A percentile compares a stretch with the other conserved stretches of the same genome.
Conservation (phyloP, 2,113 vertebrate species). For the Electrona antarctica region DNA sequence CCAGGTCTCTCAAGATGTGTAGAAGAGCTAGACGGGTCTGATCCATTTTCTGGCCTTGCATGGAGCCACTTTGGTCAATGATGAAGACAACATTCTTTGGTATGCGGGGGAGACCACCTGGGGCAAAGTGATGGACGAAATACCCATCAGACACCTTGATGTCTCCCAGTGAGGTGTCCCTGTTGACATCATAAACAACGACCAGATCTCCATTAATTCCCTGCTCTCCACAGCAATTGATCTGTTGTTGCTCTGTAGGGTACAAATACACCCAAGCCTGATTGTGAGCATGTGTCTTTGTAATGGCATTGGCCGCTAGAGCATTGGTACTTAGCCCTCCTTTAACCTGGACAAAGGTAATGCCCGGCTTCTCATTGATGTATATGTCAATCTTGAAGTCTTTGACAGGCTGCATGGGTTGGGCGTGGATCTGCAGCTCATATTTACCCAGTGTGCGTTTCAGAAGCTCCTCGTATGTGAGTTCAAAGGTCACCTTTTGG, state of each 20-base stretch:
- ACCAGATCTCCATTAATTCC: constrained; percentile 87
- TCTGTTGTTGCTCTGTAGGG: constrained; percentile 87
- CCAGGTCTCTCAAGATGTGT: constrained; percentile 87
- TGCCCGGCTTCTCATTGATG: constrained; percentile 50
- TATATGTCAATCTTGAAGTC: constrained; percentile 86
- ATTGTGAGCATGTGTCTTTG: constrained; percentile 77
- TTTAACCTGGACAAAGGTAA: constrained; percentile 82
- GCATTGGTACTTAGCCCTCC: constrained; percentile 83
- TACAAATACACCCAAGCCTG: constrained; percentile 87
- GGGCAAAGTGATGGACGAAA: constrained; percentile 95
- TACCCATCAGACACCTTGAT: constrained; percentile 86
- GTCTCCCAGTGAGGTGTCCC: constrained; percentile 78
- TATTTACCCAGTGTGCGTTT: constrained; percentile 87
- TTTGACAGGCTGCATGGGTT: constrained; percentile 86
- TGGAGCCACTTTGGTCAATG: constrained; percentile 90
- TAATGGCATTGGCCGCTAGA: constrained; percentile 78
- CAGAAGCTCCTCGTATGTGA: not conserved
- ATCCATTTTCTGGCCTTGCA: constrained; percentile 83
- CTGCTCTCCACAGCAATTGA: constrained; percentile 76
- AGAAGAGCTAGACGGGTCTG: constrained; percentile 88
- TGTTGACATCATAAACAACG: constrained; percentile 88
- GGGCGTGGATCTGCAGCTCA: constrained; percentile 87
- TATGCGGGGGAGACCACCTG: constrained; percentile 79
- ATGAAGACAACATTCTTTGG: constrained; percentile 91
- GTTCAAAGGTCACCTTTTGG: no score